phyloP scores from a whole-genome alignment of 2,888 invertebrate species.

The Ditylenchus weischeri region DNA sequence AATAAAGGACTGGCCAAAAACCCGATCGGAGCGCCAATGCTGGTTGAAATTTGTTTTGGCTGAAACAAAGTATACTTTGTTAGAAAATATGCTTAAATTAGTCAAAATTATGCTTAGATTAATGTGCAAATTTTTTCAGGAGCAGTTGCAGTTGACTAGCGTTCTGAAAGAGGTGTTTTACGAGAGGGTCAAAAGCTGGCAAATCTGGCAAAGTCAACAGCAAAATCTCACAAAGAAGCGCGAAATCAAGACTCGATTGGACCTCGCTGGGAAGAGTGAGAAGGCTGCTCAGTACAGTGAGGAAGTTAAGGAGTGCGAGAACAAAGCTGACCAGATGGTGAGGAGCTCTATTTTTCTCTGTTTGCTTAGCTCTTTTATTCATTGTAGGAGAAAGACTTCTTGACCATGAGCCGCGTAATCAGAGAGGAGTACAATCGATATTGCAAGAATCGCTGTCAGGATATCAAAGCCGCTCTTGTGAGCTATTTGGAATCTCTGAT shows the following conservation, averaged over 20 bases:
- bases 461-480: conserved; percentile 83
- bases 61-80: too few relatives aligned
- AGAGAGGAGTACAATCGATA: conserved; percentile 88
- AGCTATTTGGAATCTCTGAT: conserved; percentile 88
- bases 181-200: conserved; percentile 79
- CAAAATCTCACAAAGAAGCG: conserved; percentile 87
- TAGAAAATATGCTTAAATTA: too few relatives aligned
- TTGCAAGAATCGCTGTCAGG: conserved; percentile 86
- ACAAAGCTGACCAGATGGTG: conserved; percentile 78
- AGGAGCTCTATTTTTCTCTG: too few relatives aligned
- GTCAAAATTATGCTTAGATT: too few relatives aligned
- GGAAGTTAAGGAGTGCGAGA: conserved; percentile 73
- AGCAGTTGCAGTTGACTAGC: conserved; percentile 37
- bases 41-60: too few relatives aligned
- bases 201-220: conserved; percentile 95
- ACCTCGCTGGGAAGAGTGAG: conserved; percentile 82
- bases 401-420: conserved; percentile 60
- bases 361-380: too few relatives aligned
- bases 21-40: too few relatives aligned
- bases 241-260: conserved; percentile 83
- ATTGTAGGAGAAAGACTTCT: conserved; percentile 85
- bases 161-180: conserved; percentile 69
- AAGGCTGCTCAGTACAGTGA: conserved; percentile 84
- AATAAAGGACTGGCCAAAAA: too few relatives aligned
- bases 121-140: too few relatives aligned